Percentiles rank a stretch among this genome's conserved stretches.
phyloP scores from a whole-genome alignment of 1,140 invertebrate species.

The Cyrtorhinus lividipennis region DNA sequence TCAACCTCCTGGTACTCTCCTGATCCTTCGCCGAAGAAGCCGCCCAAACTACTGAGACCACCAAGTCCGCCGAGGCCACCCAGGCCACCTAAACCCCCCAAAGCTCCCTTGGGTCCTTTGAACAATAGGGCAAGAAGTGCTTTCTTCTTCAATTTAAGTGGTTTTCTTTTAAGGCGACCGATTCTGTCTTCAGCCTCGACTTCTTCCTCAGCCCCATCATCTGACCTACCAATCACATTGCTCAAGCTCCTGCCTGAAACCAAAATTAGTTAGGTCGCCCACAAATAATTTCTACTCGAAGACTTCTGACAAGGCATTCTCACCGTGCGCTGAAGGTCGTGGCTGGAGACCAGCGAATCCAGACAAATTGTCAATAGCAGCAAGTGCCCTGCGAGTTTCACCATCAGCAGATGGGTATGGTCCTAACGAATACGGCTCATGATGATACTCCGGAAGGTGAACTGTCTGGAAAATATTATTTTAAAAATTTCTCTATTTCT shows the following conservation, averaged over 20 bases:
- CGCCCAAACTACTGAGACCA: neutral
- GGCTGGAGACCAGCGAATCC: neutral
- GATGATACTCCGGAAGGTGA: neutral
- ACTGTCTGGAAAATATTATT: neutral
- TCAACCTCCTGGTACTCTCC: neutral
- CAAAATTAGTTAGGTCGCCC: too few relatives aligned
- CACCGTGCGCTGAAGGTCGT: too few relatives aligned
- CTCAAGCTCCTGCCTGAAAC: too few relatives aligned
- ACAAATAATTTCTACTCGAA: too few relatives aligned
- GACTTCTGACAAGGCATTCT: too few relatives aligned
- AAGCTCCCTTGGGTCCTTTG: conserved; percentile 3
- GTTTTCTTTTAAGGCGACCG: neutral
- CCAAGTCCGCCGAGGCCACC: neutral
- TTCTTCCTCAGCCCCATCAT: neutral
- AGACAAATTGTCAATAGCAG: neutral
- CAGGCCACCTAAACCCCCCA: conserved; percentile 1
- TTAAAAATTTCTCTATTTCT: too few relatives aligned
- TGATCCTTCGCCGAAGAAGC: neutral
- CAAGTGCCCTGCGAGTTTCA: neutral
- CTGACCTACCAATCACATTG: too few relatives aligned
- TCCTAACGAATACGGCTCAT: neutral
- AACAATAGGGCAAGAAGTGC: neutral
- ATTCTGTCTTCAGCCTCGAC: neutral
- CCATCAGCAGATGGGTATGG: neutral
- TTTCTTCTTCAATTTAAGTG: neutral